Percentiles rank a stretch among this genome's conserved stretches.
Conservation (phyloP, 2,797 vertebrate genomes). For the Chrysocyon brachyurus region DNA sequence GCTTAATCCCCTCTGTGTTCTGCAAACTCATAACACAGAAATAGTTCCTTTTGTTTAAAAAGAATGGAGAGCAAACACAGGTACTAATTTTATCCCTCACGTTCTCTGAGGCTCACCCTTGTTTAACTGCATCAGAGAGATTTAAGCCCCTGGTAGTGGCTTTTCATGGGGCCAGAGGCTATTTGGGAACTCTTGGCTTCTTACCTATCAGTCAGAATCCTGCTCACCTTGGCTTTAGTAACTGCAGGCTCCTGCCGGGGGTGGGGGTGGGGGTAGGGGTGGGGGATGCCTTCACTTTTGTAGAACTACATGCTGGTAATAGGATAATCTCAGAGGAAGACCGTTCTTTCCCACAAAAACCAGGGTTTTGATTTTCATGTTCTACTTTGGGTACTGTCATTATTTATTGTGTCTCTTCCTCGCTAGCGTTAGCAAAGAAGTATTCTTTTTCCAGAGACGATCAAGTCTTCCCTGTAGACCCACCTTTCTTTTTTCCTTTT, state of each 20-base stretch:
- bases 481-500: background rate
- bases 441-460: slow-evolving; percentile 15
- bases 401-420: background rate
- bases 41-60: slow-evolving; percentile 63
- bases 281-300: background rate
- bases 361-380: background rate
- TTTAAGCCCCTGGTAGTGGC: slow-evolving; percentile 63
- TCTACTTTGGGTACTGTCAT: slow-evolving; percentile 1
- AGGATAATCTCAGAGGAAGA: slow-evolving; percentile 21
- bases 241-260: background rate
- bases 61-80: slow-evolving; percentile 76
- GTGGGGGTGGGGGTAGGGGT: no score
- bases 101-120: slow-evolving; percentile 50
- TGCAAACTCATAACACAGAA: slow-evolving; percentile 70
- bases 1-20: slow-evolving; percentile 54
- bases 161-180: slow-evolving; percentile 63
- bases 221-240: slow-evolving; percentile 45
- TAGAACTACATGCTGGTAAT: background rate
- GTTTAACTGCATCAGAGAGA: slow-evolving; percentile 8
- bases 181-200: slow-evolving; percentile 66
- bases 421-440: background rate
- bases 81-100: slow-evolving; percentile 73
- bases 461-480: slow-evolving; percentile 74
- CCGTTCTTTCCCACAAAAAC: background rate
- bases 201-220: slow-evolving; percentile 54